Base-by-base conservation (phyloP, 2,888 invertebrate genomes). In the Nymphalis urticae region DNA sequence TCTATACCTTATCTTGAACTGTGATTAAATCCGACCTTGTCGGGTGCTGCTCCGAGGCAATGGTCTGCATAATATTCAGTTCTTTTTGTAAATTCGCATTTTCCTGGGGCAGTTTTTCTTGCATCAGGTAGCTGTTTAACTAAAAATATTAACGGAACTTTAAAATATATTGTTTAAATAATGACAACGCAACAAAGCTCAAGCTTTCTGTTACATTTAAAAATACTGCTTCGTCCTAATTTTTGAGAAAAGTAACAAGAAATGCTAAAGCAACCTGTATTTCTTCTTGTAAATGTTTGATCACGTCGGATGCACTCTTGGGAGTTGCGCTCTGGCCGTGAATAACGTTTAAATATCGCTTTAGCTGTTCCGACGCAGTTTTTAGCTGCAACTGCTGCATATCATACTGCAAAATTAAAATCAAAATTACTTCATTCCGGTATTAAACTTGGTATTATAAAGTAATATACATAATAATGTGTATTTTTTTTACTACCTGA, bases 81-180 rank as follows among this genome's bases (percentile, higher is more conserved):
- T 95, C 95, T 76, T 95, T 94, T 80, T 95, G 94, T 64, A 95
- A 88, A 16, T 88, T 85, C 2, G 91, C 85, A 58, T 95, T 90
- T 84, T 98, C 97, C 76, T 95, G 94, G 0, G 97, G 97, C 64
- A 97, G 84, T 81, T 97, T 96, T 79, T 97, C 97, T 73, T 95
- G 95, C 0, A 95, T 95, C 71, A 97, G 93, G 85, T 96, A 97
- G 70, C 92, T 93, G 81, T 96, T 96, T 51, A 96, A 94, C 87
- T 93, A 75, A 65, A 84, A 83, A 48, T n/a, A 50, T 50, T 19
- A n/a, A 19, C 7, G 2, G 24, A 56, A 32, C 8, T 24, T 56
- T 24, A 10, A 27, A 27, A 56, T 24, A 27, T 21, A 27, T 56
- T 17, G 16, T 13, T 21, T 24, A 2, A 24, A 27, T 27, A 56